A percentile compares a stretch with the other conserved stretches of the same genome.
phyloP scores from a whole-genome alignment of 2,888 invertebrate genomes.

The Emesis russula region DNA sequence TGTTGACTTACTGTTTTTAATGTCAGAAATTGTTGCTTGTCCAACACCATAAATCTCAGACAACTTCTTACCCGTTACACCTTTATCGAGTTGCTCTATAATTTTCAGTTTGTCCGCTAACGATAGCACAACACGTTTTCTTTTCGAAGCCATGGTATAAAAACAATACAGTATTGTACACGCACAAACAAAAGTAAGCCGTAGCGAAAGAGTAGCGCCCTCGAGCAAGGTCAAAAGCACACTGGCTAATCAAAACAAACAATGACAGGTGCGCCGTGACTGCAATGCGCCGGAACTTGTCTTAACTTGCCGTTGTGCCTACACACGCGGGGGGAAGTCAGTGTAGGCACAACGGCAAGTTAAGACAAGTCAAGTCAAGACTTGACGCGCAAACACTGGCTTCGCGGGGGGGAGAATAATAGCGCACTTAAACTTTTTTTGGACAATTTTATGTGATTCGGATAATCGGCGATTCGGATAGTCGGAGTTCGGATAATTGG shows the following conservation, averaged over 20 bases:
- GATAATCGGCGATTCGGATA: no score
- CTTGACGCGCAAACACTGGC: slow-evolving; percentile 27
- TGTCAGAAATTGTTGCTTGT: slow-evolving; percentile 46
- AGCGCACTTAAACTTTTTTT: slow-evolving; percentile 29
- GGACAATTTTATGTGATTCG: background rate
- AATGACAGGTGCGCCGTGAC: slow-evolving; percentile 50
- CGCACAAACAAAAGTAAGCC: slow-evolving; percentile 77
- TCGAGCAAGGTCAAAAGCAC: slow-evolving; percentile 66
- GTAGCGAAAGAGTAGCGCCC: slow-evolving; percentile 42
- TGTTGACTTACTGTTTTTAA: slow-evolving; percentile 26
- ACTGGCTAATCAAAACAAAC: slow-evolving; percentile 75
- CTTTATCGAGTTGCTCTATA: slow-evolving; percentile 76
- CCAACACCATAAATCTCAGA: slow-evolving; percentile 85
- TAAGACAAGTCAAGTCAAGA: background rate
- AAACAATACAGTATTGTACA: slow-evolving; percentile 64
- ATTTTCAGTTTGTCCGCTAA: slow-evolving; percentile 76
- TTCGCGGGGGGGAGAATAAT: slow-evolving; percentile 30
- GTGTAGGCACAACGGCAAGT: no score
- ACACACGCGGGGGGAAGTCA: background rate
- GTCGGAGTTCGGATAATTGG: no score
- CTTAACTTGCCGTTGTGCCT: background rate
- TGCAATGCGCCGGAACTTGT: slow-evolving; percentile 20
- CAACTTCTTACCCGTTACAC: slow-evolving; percentile 83
- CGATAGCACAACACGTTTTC: slow-evolving; percentile 84
- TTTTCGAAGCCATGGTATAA: slow-evolving; percentile 75